Base-by-base conservation (phyloP, 1,140 invertebrate species). In the Heterodera schachtii region DNA sequence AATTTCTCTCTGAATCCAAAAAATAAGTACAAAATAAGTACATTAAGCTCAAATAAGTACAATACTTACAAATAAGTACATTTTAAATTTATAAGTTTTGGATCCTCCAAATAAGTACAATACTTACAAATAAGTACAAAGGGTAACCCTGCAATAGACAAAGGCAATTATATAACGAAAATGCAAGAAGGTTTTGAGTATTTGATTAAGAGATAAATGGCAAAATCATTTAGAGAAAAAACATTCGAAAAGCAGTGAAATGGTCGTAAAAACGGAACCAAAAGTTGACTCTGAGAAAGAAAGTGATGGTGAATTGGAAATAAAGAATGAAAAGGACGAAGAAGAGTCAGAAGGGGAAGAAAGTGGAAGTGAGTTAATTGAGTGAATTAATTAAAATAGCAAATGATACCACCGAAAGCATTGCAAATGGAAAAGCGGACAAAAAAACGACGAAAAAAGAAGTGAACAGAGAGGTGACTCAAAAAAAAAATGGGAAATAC, bases 71-170 rank as follows among this genome's bases (percentile, higher is more conserved):
- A n/a, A n/a, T n/a, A n/a, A n/a, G n/a, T n/a, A n/a, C n/a, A n/a
- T n/a, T n/a, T n/a, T n/a, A n/a, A n/a, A n/a, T n/a, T n/a, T n/a
- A n/a, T n/a, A n/a, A n/a, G n/a, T n/a, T n/a, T n/a, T n/a, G n/a
- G n/a, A n/a, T n/a, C n/a, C n/a, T n/a, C n/a, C n/a, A n/a, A n/a
- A n/a, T n/a, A n/a, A n/a, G n/a, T n/a, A n/a, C n/a, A n/a, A n/a
- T n/a, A n/a, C n/a, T n/a, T n/a, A n/a, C n/a, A n/a, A n/a, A n/a
- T n/a, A n/a, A n/a, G n/a, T n/a, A n/a, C n/a, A n/a, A n/a, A n/a
- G n/a, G n/a, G n/a, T n/a, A n/a, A n/a, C n/a, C n/a, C n/a, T n/a
- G 79, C 85, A 31, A 6, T 86, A 21, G 60, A 84, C 75, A 88
- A 86, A 44, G 85, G 88, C 75, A 64, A 44, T 57, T 86, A 77